A percentile compares a stretch with the other conserved stretches of the same genome.
Evolutionary conservation across 1,140 invertebrate species (phyloP).

Genomic region (Bombus picipes): DNA sequence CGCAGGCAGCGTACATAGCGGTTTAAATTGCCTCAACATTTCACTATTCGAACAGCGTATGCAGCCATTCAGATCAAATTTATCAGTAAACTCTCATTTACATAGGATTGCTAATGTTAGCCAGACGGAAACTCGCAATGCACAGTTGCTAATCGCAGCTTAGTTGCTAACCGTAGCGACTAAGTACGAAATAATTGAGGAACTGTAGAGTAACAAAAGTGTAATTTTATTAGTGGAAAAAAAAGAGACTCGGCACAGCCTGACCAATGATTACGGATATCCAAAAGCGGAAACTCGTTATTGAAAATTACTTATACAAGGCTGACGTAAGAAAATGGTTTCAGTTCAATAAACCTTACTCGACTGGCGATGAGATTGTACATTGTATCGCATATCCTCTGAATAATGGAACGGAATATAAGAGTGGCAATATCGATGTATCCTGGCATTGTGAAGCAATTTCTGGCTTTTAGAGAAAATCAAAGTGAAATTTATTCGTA

Average conservation of each 20-base stretch:
- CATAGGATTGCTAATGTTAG: neutral
- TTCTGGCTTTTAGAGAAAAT: no score
- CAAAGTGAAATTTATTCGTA: no score
- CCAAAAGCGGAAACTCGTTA: neutral
- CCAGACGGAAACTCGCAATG: no score
- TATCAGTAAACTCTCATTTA: neutral
- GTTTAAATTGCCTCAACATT: no score
- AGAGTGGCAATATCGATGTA: neutral
- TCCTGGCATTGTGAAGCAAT: no score
- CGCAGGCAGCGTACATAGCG: no score
- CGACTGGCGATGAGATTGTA: neutral
- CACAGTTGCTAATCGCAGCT: no score
- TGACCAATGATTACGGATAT: neutral
- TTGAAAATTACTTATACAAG: neutral
- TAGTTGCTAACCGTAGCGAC: no score
- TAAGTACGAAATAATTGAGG: conserved; percentile 1
- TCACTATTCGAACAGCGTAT: no score
- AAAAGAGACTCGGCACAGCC: neutral
- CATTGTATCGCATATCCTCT: neutral
- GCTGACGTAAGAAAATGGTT: neutral
- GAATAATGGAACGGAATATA: neutral
- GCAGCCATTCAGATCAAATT: no score
- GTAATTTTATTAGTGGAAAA: neutral
- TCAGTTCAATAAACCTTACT: neutral
- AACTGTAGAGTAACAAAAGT: neutral